phyloP scores from a whole-genome alignment of 1,140 invertebrate genomes.

The Ditylenchus dipsaci region DNA sequence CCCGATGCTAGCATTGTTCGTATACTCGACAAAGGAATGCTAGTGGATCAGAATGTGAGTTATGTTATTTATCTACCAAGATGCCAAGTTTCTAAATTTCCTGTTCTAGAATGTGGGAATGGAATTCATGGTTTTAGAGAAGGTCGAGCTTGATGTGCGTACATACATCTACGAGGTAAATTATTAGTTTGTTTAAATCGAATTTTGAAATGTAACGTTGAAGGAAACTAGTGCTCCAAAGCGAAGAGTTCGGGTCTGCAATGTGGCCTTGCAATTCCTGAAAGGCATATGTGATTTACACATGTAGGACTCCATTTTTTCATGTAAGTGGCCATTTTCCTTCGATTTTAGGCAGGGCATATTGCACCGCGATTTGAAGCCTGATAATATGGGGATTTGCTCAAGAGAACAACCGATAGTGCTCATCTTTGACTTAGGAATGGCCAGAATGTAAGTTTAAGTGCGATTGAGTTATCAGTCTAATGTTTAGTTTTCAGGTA shows the following conservation, averaged over 20 bases:
- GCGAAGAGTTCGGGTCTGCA: constrained; percentile 16
- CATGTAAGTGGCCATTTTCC: too few relatives aligned
- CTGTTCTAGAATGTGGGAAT: constrained; percentile 31
- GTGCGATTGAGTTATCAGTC: background rate
- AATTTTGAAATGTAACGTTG: background rate
- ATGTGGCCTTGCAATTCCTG: constrained; percentile 38
- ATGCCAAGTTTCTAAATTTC: too few relatives aligned
- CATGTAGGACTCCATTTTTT: background rate
- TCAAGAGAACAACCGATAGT: constrained; percentile 26
- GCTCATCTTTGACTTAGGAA: constrained; percentile 39
- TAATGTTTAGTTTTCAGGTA: constrained; percentile 17
- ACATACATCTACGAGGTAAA: constrained; percentile 31
- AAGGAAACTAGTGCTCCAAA: constrained; percentile 5
- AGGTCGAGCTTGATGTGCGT: constrained; percentile 25
- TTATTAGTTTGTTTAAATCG: background rate
- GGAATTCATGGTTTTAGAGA: constrained; percentile 46
- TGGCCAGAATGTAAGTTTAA: constrained; percentile 36
- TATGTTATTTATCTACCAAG: too few relatives aligned
- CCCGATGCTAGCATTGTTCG: constrained; percentile 33
- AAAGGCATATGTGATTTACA: constrained; percentile 45
- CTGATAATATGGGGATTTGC: constrained; percentile 43
- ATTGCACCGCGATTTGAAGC: constrained; percentile 39
- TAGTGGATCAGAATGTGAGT: constrained; percentile 25
- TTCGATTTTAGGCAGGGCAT: constrained; percentile 18
- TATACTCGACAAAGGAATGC: constrained; percentile 41